Evolutionary conservation across 2,888 invertebrate genomes (phyloP).

Genomic region (Melinaea menophilus): DNA sequence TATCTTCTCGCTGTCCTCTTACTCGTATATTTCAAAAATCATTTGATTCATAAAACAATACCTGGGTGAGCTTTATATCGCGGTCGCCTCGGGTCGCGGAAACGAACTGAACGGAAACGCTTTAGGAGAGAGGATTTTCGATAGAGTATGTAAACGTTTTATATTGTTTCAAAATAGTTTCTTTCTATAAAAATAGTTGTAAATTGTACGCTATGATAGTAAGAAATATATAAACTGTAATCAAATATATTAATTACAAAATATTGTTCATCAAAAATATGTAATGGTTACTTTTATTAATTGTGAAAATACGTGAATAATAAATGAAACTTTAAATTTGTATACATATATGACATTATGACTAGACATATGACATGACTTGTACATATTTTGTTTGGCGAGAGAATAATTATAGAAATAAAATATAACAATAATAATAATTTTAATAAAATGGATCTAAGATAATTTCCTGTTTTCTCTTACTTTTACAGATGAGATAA

Average conservation of each 20-base stretch:
- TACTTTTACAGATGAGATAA: too few relatives aligned
- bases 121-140: slow-evolving; percentile 31
- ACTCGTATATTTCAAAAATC: slow-evolving; percentile 2
- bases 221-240: not conserved
- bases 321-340: too few relatives aligned
- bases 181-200: not conserved
- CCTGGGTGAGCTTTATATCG: slow-evolving; percentile 3
- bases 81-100: slow-evolving; percentile 24
- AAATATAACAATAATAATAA: too few relatives aligned
- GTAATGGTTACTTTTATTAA: too few relatives aligned
- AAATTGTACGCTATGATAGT: not conserved
- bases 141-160: slow-evolving; percentile 20
- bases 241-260: not conserved
- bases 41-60: slow-evolving; percentile 6
- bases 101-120: slow-evolving; percentile 35
- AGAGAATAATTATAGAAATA: too few relatives aligned
- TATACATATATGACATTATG: too few relatives aligned
- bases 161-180: not conserved
- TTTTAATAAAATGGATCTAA: too few relatives aligned
- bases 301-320: too few relatives aligned
- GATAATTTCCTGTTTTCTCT: too few relatives aligned
- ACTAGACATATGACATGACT: too few relatives aligned
- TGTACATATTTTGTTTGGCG: too few relatives aligned
- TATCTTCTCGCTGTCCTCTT: not conserved
- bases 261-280: too few relatives aligned